Evolutionary conservation across 2,797 vertebrate species (phyloP), one percentile per base, ranked within the genome.

Genomic region (Phoeniculus purpureus): DNA sequence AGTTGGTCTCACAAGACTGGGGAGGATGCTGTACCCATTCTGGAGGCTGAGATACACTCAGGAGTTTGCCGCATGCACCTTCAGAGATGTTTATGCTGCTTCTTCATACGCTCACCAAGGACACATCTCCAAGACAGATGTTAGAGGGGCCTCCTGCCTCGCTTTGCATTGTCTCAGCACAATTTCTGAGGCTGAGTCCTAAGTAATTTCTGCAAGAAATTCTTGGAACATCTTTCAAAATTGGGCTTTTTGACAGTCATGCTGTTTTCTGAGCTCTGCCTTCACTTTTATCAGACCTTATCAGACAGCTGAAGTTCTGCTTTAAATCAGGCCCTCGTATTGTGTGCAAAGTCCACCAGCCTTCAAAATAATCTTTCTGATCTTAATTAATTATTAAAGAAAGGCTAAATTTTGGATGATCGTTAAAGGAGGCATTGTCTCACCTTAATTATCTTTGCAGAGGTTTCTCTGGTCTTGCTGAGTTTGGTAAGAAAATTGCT

Each of bases 331-430:
- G 32, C 29, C 55, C 43, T 40, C 1, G 3, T 52, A 66, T 15
- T 66, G 13, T 4, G 4, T 11, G 15, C 52, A 18, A 82, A 52
- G 86, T 21, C 71, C 81, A 26, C 10, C 56, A 56, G 32, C 45
- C 84, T 84, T 82, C 84, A 62, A 34, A 85, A 70, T 2, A 76
- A 40, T 60, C 48, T 84, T 93, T 81, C 4, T 2, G 26, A 79
- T 48, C 13, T 29, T 22, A 85, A 91, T 92, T 92, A 91, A 92
- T 93, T 89, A 74, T 81, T 89, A 50, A 72, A 27, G 68, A 73
- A 51, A 65, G 15, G 40, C 65, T 68, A 59, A 92, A 62, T 27
- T 73, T 66, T 55, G 52, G 85, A 55, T 78, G 65, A 34, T 67
- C 6, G 1, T 50, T 82, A 92, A 79, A 82, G 76, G 26, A 92